These are phyloP conservation scores for Gulo gulo DNA, from an alignment of 2,113 vertebrate genomes.

Conservation along the genomic window DNA sequence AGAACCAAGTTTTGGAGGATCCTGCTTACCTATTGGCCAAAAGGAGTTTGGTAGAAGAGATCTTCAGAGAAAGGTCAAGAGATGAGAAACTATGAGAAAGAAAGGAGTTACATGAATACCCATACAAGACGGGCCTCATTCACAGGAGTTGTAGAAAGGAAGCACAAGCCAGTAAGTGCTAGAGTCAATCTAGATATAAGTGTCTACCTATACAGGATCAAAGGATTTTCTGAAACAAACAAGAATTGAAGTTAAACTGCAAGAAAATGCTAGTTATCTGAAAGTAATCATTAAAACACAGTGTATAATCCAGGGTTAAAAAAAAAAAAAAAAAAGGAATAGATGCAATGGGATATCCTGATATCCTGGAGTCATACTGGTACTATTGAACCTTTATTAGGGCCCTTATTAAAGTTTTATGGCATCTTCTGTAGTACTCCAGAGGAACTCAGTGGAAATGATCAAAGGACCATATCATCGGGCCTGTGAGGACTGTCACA, in stretches of 20 bases:
- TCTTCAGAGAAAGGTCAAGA: neutral
- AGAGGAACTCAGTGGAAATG: neutral
- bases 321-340: neutral
- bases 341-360: neutral
- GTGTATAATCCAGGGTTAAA: neutral
- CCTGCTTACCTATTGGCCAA: neutral
- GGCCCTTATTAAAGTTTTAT: neutral
- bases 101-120: neutral
- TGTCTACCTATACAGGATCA: accelerated
- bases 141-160: neutral
- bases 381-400: neutral
- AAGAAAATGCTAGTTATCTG: neutral
- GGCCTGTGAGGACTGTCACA: neutral
- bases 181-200: neutral
- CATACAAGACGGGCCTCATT: neutral
- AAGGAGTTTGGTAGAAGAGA: neutral
- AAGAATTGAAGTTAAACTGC: neutral
- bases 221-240: neutral
- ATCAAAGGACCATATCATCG: neutral
- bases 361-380: neutral
- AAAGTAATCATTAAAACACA: constrained; percentile 10
- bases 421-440: neutral
- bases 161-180: no score
- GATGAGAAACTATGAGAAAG: neutral
- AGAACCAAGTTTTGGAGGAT: neutral